Conservation (phyloP, 2,797 vertebrate species). For the Takifugu ocellatus region DNA sequence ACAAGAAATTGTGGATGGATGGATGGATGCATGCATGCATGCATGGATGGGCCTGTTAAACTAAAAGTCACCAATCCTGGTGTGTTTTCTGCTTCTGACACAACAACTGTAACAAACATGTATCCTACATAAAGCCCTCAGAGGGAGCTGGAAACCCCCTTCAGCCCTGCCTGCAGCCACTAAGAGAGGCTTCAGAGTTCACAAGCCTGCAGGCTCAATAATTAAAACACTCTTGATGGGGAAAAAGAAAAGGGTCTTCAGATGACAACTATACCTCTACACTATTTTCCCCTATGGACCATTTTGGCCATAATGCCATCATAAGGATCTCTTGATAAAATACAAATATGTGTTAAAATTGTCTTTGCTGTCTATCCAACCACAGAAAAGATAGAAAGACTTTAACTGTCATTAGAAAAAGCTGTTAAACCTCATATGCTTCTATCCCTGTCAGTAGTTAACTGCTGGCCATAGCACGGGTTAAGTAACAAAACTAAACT, state of each 20-base stretch:
- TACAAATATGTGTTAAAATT: slow-evolving; percentile 8
- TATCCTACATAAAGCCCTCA: neutral
- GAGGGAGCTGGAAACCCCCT: neutral
- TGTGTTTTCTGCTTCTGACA: no score
- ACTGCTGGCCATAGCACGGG: slow-evolving; percentile 44
- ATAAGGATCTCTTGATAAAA: neutral
- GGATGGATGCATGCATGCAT: no score
- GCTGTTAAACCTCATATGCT: slow-evolving; percentile 46
- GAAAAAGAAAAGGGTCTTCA: no score
- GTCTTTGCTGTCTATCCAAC: slow-evolving; percentile 14
- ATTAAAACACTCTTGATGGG: no score
- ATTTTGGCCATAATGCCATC: no score
- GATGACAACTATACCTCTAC: no score
- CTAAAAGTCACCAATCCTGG: no score
- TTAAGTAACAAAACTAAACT: slow-evolving; percentile 23
- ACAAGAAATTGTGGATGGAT: neutral
- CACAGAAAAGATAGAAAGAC: slow-evolving; percentile 40
- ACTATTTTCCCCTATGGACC: no score
- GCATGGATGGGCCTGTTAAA: neutral
- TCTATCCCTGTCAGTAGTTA: slow-evolving; percentile 54
- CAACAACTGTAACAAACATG: slow-evolving; percentile 1
- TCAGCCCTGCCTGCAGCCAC: neutral
- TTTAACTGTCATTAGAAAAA: slow-evolving; percentile 48
- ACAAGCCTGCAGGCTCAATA: slow-evolving; percentile 27
- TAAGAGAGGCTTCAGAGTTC: slow-evolving; percentile 26